Conservation (phyloP, 2,113 vertebrate genomes). For the Rhodinocichla rosea region DNA sequence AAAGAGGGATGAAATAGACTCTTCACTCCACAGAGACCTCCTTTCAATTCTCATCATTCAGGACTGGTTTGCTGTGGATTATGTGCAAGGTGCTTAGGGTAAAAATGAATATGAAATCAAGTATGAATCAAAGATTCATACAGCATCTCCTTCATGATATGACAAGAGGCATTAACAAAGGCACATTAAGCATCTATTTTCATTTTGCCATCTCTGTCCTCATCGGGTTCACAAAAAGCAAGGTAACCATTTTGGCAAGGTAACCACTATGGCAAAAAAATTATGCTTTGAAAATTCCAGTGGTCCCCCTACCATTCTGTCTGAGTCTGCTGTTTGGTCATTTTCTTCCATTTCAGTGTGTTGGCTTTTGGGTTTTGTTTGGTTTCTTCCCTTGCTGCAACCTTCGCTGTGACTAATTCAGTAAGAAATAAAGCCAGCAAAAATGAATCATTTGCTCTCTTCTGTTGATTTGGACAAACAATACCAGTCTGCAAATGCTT, state of each 20-base stretch:
- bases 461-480: not conserved
- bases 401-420: not conserved
- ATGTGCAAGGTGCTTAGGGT: not conserved
- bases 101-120: not conserved
- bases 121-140: not conserved
- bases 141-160: not conserved
- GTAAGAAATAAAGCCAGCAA: not conserved
- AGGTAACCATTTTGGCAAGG: not conserved
- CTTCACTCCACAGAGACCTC: not conserved
- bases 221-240: accelerated
- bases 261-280: not conserved
- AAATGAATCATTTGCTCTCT: not conserved
- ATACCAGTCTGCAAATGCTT: not conserved
- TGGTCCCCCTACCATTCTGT: not conserved
- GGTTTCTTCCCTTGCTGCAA: not conserved
- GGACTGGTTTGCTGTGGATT: not conserved
- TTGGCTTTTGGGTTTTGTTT: not conserved
- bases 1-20: not conserved
- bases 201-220: not conserved
- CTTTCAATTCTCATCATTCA: not conserved
- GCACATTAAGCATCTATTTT: not conserved
- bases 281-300: not conserved
- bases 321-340: not conserved
- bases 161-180: not conserved
- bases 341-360: not conserved